Conservation (phyloP, 2,113 vertebrate genomes). For the Urocolius indicus region DNA sequence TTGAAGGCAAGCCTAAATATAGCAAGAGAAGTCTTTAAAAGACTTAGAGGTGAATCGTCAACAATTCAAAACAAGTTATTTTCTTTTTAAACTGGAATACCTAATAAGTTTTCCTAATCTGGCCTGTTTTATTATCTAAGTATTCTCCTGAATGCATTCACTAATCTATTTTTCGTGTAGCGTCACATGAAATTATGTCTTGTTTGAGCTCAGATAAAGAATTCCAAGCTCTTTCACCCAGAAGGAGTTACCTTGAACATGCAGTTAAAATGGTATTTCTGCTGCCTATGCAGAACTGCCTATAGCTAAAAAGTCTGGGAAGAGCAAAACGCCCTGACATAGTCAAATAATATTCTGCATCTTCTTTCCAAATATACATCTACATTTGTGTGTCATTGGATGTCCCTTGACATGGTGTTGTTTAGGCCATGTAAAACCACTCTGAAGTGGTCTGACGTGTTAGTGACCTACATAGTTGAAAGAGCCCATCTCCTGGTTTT, state of each 20-base stretch:
- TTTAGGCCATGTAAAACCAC: not conserved
- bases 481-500: not conserved
- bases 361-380: not conserved
- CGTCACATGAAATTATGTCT: constrained; percentile 1
- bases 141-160: not conserved
- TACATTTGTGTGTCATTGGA: not conserved
- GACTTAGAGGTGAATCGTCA: constrained; percentile 52
- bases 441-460: not conserved
- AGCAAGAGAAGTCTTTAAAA: not conserved
- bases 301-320: not conserved
- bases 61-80: constrained; percentile 24
- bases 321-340: not conserved
- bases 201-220: constrained; percentile 22
- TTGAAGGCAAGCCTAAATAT: constrained; percentile 54
- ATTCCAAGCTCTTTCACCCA: not conserved
- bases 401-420: not conserved
- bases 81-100: constrained; percentile 11
- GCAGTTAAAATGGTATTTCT: not conserved
- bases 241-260: not conserved
- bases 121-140: not conserved
- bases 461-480: not conserved
- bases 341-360: not conserved
- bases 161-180: constrained; percentile 3
- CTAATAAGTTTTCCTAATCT: constrained; percentile 26
- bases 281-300: not conserved